phyloP scores from a whole-genome alignment of 2,888 invertebrate genomes.

The Beris morrisii region DNA sequence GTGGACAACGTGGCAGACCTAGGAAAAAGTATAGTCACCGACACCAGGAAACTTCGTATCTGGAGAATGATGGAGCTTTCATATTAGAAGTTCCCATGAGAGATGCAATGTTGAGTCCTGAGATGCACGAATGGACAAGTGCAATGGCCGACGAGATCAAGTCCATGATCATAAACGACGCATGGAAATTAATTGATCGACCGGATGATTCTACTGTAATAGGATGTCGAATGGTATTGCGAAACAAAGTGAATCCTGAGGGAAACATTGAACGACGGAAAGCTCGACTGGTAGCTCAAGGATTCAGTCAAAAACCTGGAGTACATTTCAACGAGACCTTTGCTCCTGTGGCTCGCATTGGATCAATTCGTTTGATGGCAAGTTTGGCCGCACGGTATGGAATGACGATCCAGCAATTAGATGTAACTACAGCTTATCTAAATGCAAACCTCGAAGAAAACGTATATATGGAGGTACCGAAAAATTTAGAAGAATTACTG shows the following conservation, averaged over 20 bases:
- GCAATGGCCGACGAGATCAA: slow-evolving; percentile 10
- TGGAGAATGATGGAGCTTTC: too few species aligned
- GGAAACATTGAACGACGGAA: slow-evolving; percentile 8
- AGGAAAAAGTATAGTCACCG: too few species aligned
- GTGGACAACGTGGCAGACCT: too few species aligned
- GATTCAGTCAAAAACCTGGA: too few species aligned
- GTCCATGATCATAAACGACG: slow-evolving; percentile 12
- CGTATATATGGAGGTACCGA: background rate
- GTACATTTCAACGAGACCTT: slow-evolving; percentile 5
- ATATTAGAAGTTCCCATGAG: too few species aligned
- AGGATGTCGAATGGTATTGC: slow-evolving; percentile 12
- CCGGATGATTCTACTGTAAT: slow-evolving; percentile 19
- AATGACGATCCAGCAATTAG: too few species aligned
- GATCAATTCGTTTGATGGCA: slow-evolving; percentile 28
- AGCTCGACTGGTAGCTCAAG: background rate
- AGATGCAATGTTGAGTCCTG: background rate
- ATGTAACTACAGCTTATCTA: too few species aligned
- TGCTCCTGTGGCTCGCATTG: slow-evolving; percentile 20
- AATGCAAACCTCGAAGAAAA: slow-evolving; percentile 11
- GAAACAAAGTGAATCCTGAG: slow-evolving; percentile 15
- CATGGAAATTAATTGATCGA: slow-evolving; percentile 4
- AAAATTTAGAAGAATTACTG: too few species aligned
- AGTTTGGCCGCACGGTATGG: slow-evolving; percentile 20
- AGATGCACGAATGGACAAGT: slow-evolving; percentile 1
- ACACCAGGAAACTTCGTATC: too few species aligned